Evolutionary conservation across 2,113 vertebrate genomes (phyloP), one percentile per base, ranked within the genome.

Genomic region (Misgurnus mizolepis): DNA sequence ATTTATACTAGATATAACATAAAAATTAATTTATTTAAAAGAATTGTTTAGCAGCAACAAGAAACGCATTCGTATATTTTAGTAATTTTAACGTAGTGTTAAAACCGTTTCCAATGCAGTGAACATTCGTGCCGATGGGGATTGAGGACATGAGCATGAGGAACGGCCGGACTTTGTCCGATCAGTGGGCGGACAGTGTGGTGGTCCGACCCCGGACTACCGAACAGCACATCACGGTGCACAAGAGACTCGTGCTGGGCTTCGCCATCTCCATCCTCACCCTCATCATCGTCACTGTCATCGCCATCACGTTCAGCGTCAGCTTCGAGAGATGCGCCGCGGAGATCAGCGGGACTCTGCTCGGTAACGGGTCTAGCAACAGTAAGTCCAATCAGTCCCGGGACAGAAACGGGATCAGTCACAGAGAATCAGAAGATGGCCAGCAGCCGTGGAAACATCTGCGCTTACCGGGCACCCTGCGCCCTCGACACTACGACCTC

Each of bases 401-500:
- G 62, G 89, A 85, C 55, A 89, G 87, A 86, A 91, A 82, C 85
- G 45, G 45, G 3, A 90, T 86, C 60, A 64, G 88, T 55, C 89
- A 88, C 10, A 90, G 89, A 2, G 88, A 93, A 76, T 40, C 74
- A 8, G 74, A 76, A 47, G 88, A 88, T 79, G 91, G 89, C 81
- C 60, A 65, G 10, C 93, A 93, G 76, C 95, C 95, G 0, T 99
- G 97, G 97, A 91, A 92, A 7, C 95, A 89, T 72, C 87, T 93
- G 18, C 91, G 97, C 79, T 88, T 98, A 43, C 94, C 96, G 0
- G 91, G 91, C 8, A 88, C 94, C 7, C 78, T 97, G 80, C 91
- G 94, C 75, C 97, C 97, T 0, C 91, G 95, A 3, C 97, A 99
- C 91, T 99, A 99, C 81, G 96, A 98, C 88, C 92, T 98, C 83